These are phyloP conservation scores for Sylvilagus floridanus DNA, from an alignment of 2,797 vertebrate genomes.

Conservation along the genomic window DNA sequence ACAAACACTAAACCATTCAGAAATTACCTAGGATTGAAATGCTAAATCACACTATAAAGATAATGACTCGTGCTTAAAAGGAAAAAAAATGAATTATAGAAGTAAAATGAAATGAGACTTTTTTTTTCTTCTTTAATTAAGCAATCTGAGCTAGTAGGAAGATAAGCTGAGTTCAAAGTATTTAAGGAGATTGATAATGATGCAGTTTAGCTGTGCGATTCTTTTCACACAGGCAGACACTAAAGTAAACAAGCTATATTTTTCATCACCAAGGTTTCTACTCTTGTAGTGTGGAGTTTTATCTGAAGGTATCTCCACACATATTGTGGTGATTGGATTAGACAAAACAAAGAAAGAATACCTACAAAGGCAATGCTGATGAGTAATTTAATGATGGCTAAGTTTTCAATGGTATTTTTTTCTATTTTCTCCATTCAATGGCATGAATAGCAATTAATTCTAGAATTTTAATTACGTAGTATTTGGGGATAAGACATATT, in stretches of 20 bases:
- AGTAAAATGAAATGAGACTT: conserved; percentile 31
- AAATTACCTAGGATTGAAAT: conserved; percentile 32
- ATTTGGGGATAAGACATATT: conserved; percentile 9
- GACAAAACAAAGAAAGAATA: conserved; percentile 1
- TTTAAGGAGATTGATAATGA: conserved; percentile 3
- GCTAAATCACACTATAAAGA: neutral
- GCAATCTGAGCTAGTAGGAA: neutral
- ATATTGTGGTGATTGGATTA: neutral
- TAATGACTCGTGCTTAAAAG: neutral
- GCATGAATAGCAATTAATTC: neutral
- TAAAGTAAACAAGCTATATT: conserved; percentile 38
- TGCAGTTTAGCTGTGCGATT: neutral
- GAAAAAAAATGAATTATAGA: neutral
- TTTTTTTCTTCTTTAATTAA: conserved; percentile 62
- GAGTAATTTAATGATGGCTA: conserved; percentile 49
- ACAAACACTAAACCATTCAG: neutral
- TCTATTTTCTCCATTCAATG: conserved; percentile 30
- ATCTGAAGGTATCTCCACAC: neutral
- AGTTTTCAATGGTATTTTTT: conserved; percentile 56
- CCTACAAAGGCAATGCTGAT: neutral
- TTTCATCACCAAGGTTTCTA: conserved; percentile 28
- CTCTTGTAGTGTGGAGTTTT: neutral
- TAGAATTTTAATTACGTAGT: conserved; percentile 14
- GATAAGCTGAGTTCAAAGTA: conserved; percentile 19
- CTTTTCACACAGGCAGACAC: neutral